A percentile compares a stretch with the other conserved stretches of the same genome.
These are phyloP conservation scores for Lycia hirtaria DNA, from an alignment of 2,888 invertebrate genomes.

Conservation along the genomic window DNA sequence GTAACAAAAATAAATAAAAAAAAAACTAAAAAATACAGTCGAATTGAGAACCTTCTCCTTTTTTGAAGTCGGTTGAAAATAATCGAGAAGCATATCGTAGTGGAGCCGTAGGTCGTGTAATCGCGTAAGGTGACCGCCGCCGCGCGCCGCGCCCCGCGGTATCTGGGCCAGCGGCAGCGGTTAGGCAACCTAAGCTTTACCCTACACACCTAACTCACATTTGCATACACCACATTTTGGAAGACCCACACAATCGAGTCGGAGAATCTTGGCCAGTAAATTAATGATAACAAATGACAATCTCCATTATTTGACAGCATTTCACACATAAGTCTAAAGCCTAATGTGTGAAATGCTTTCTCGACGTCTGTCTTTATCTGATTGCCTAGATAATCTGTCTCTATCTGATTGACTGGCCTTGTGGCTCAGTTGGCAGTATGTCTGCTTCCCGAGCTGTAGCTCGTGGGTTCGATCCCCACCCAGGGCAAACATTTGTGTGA, in stretches of 20 bases:
- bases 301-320: not conserved
- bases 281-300: not conserved
- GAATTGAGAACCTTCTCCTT: too few relatives aligned
- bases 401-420: too few relatives aligned
- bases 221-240: constrained; percentile 11
- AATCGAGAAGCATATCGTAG: not conserved
- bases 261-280: not conserved
- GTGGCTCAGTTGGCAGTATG: too few relatives aligned
- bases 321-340: not conserved
- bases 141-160: constrained; percentile 26
- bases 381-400: too few relatives aligned
- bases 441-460: too few relatives aligned
- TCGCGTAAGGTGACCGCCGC: constrained; percentile 20
- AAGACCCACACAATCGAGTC: not conserved
- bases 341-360: too few relatives aligned
- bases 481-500: too few relatives aligned
- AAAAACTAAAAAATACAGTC: too few relatives aligned
- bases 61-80: too few relatives aligned
- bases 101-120: constrained; percentile 1
- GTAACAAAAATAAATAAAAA: too few relatives aligned
- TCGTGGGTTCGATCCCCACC: too few relatives aligned
- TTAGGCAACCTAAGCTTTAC: constrained; percentile 21
- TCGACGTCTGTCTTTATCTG: too few relatives aligned
- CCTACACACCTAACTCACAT: constrained; percentile 16
- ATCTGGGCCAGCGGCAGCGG: constrained; percentile 24